Evolutionary conservation across 2,113 vertebrate species (phyloP).

Genomic region (Platycercus adscitus): DNA sequence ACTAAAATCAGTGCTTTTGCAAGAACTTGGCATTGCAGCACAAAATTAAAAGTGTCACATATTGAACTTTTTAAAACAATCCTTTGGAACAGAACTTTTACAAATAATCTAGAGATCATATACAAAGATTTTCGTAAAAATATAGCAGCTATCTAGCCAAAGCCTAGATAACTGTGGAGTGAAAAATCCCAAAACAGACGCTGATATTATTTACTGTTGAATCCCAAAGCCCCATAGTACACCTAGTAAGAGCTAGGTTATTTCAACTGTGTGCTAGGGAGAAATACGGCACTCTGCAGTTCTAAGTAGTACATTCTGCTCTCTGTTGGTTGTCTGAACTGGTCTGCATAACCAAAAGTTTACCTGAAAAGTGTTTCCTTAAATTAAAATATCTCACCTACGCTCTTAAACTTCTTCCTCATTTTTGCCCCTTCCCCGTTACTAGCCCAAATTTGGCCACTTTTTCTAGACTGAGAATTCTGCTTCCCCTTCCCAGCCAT

Average conservation of each 20-base stretch:
- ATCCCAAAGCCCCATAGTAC: neutral
- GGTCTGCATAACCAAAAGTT: neutral
- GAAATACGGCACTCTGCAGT: neutral
- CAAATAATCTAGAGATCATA: neutral
- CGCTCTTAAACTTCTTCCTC: neutral
- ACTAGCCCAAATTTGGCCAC: neutral
- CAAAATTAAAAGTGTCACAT: neutral
- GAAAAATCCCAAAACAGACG: neutral
- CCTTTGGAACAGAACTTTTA: neutral
- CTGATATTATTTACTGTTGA: neutral
- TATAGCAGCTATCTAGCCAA: neutral
- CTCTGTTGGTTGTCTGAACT: neutral
- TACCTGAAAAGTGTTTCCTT: neutral
- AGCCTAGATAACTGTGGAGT: neutral
- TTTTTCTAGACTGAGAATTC: neutral
- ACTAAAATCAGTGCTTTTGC: neutral
- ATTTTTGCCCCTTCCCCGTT: neutral
- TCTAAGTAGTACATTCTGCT: neutral
- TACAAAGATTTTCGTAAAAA: neutral
- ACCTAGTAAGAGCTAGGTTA: neutral
- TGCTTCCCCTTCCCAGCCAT: neutral
- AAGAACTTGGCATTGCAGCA: neutral
- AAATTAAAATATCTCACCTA: neutral
- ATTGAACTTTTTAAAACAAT: neutral
- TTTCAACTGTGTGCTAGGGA: neutral